Evolutionary conservation across 2,888 invertebrate genomes (phyloP).

Genomic region (Pomacea canaliculata): DNA sequence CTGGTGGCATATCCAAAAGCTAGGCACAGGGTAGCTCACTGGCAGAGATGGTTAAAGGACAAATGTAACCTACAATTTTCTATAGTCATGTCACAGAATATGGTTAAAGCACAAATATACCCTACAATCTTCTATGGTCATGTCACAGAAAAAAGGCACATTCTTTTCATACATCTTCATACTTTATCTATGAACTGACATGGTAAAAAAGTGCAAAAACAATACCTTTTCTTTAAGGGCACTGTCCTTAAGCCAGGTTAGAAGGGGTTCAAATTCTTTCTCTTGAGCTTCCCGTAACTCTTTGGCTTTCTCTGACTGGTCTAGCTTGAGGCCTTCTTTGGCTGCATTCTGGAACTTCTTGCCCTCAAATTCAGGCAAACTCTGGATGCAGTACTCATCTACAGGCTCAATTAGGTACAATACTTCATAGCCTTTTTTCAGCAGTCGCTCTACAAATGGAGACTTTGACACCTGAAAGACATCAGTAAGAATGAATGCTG

Average conservation of each 20-base stretch:
- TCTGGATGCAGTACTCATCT: conserved; percentile 96
- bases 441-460: conserved; percentile 94
- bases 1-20: no score
- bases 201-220: no score
- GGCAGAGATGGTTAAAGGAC: no score
- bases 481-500: no score
- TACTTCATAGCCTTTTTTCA: conserved; percentile 95
- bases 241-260: conserved; percentile 88
- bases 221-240: conserved; percentile 81
- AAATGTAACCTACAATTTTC: no score
- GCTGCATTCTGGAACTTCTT: conserved; percentile 98
- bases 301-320: conserved; percentile 79
- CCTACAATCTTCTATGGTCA: no score
- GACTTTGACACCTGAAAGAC: conserved; percentile 78
- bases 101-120: no score
- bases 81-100: no score
- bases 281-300: conserved; percentile 80
- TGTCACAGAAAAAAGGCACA: no score
- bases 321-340: conserved; percentile 93
- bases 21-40: no score
- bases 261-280: conserved; percentile 87
- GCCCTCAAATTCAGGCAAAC: conserved; percentile 97
- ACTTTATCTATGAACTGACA: no score
- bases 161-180: no score
- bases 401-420: conserved; percentile 95